Evolutionary conservation across 2,797 vertebrate species (phyloP).

Genomic region (Cyprinella venusta): DNA sequence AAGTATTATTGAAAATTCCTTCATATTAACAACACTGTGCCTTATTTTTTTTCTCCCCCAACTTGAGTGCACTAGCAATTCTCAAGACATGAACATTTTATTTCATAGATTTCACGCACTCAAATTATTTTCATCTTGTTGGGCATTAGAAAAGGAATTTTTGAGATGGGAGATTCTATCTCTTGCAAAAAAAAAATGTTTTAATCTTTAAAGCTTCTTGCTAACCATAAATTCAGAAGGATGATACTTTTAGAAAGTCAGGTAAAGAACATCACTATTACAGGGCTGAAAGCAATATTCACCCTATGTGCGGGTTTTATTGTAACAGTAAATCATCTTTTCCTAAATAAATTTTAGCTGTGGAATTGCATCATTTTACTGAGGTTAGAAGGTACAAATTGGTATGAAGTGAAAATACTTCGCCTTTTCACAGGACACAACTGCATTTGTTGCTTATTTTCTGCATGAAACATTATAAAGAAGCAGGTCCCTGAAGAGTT

Average conservation of each 20-base stretch:
- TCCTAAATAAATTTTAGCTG: neutral
- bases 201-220: slow-evolving; percentile 3
- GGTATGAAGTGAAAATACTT: slow-evolving; percentile 9
- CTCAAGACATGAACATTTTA: neutral
- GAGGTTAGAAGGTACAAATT: slow-evolving; percentile 2
- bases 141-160: neutral
- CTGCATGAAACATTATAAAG: slow-evolving; percentile 3
- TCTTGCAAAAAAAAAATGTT: slow-evolving; percentile 3
- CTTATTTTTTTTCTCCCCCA: neutral
- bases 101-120: neutral
- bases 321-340: slow-evolving; percentile 10
- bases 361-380: neutral
- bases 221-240: neutral
- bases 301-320: neutral
- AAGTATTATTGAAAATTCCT: neutral
- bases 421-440: neutral
- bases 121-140: neutral
- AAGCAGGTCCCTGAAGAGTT: neutral
- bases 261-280: neutral
- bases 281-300: slow-evolving; percentile 2
- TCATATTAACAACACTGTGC: neutral
- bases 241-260: neutral
- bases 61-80: neutral
- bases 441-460: neutral
- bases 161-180: neutral